Base-by-base conservation (phyloP, 2,888 invertebrate species). In the Volucella zonaria region DNA sequence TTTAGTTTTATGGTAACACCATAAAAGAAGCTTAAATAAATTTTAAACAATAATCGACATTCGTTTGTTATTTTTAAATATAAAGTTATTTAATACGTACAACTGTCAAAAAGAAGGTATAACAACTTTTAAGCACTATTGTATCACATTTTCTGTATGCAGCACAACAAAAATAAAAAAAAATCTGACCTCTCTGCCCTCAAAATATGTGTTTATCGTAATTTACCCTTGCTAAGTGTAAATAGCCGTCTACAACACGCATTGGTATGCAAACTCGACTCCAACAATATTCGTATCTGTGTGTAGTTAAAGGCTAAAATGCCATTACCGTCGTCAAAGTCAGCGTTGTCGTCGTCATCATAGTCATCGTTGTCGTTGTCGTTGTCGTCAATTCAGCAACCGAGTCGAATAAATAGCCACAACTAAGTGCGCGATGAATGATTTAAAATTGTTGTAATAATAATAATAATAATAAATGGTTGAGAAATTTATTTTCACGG, bases 141-240 rank as follows among this genome's bases (percentile, higher is more conserved):
- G 45, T 45, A 45, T 45, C 6, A 31, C 31, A 45, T 45, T 45
- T 11, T 45, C 2, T 45, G n/a, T 11, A 11, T 45, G 11, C 45
- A 45, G 31, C 45, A n/a, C 45, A 45, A 45, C 11, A n/a, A 45
- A 12, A 9, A 45, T 11, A 45, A 52, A 52, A 6, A 14, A 9
- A 6, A 52, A 52, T 52, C 52, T 52, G 52, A 52, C 52, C 52
- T 18, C 52, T 11, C 10, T 52, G 18, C 52, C 52, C 52, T 18
- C 52, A 52, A 52, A 52, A 52, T 11, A 52, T 52, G 14, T 14
- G 52, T 52, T 52, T 18, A 52, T 52, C 52, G 52, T 52, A 52
- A 14, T 52, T 18, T 14, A 18, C 52, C 15, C 14, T 15, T 4
- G 52, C 15, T 6, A 10, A 52, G 14, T 52, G 52, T 52, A 52